Evolutionary conservation across 2,113 vertebrate genomes (phyloP), one percentile per base, ranked within the genome.

Genomic region (Lophochroa leadbeateri): DNA sequence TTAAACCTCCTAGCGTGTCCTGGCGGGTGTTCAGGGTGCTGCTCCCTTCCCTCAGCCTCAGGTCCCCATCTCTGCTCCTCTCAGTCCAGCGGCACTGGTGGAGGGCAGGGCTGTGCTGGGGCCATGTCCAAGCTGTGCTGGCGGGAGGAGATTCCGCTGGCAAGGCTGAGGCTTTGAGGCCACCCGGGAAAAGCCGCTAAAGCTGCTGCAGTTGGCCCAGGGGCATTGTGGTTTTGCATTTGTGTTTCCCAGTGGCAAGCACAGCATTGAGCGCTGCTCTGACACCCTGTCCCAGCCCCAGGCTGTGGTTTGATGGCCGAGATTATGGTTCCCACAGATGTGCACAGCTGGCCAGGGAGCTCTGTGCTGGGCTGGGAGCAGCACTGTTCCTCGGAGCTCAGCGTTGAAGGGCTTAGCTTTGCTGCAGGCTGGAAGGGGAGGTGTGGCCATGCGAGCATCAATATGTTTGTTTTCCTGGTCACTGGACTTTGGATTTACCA

Each of bases 361-460:
- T 47, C 50, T 29, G 5, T 24, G 53, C 31, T 70, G 68, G 44
- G n/a, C 53, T 1, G 8, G 33, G 8, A 17, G 8, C 44, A 74
- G 17, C 17, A 0, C 1, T 0, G 0, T 9, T 58, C 33, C 33
- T 58, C 3, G 4, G 44, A 39, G 46, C 70, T 55, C 0, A 0
- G 21, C 3, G 2, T 35, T 67, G 58, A 33, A 20, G 67, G 52
- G 39, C 39, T 84, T 15, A 21, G 52, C 33, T 71, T 71, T 39
- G 8, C 43, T 57, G 53, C 23, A 21, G 52, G 43, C 52, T 60
- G 17, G 2, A 8, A 33, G 31, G 7, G 72, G 33, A 58, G 41
- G 11, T 49, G 76, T 39, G 17, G 72, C 29, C 16, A 15, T 1
- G 3, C 13, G 35, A 47, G 2, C 29, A 28, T 11, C 7, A 5